Evolutionary conservation across 2,888 invertebrate genomes (phyloP).

Genomic region (Heliconius erato): DNA sequence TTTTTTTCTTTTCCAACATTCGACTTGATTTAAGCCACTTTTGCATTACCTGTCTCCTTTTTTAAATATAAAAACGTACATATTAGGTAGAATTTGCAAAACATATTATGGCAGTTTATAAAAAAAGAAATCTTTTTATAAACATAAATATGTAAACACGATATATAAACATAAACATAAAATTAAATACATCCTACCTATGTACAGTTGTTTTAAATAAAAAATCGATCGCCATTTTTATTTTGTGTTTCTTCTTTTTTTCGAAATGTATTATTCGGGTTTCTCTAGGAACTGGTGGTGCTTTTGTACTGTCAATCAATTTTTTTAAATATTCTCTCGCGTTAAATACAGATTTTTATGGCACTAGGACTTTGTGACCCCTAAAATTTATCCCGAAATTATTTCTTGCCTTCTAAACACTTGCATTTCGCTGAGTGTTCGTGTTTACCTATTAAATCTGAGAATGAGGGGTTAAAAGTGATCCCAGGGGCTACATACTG

Average conservation of each 20-base stretch:
- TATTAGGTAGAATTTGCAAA: constrained; percentile 51
- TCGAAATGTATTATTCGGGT: constrained; percentile 19
- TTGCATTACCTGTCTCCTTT: constrained; percentile 49
- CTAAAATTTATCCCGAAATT: constrained; percentile 38
- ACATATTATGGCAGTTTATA: constrained; percentile 58
- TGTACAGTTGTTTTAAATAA: constrained; percentile 38
- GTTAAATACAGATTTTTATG: constrained; percentile 61
- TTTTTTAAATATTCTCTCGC: neutral
- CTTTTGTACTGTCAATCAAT: constrained; percentile 36
- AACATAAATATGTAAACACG: constrained; percentile 42
- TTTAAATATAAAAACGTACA: constrained; percentile 56
- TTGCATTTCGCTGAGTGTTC: constrained; percentile 75
- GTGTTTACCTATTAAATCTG: constrained; percentile 69
- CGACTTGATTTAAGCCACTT: neutral
- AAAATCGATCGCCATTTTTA: constrained; percentile 34
- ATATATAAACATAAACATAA: constrained; percentile 33
- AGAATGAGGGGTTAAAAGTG: constrained; percentile 70
- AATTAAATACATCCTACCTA: constrained; percentile 47
- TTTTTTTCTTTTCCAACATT: neutral
- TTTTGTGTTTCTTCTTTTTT: neutral
- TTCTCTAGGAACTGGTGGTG: constrained; percentile 46
- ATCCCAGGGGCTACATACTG: constrained; percentile 75
- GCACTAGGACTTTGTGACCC: constrained; percentile 59
- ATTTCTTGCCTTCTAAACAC: constrained; percentile 75
- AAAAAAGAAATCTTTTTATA: constrained; percentile 34